Percentiles rank a stretch among this genome's conserved stretches.
Evolutionary conservation across 2,113 vertebrate genomes (phyloP).

Genomic region (Ciconia boyciana): DNA sequence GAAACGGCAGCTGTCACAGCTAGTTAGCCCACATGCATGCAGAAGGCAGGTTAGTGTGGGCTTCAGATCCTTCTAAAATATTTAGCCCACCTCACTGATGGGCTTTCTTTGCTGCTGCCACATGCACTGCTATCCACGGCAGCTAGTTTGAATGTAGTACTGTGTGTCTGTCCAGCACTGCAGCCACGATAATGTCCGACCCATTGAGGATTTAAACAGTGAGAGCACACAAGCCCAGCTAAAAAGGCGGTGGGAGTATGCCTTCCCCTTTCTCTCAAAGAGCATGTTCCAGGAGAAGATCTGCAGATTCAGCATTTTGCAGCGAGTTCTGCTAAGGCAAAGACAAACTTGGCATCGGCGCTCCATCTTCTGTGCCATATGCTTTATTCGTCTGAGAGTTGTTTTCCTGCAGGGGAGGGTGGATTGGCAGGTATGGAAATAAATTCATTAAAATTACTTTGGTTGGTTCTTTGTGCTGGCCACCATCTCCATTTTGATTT

Average conservation of each 20-base stretch:
- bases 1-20: background rate
- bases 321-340: background rate
- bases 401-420: constrained; percentile 46
- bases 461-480: background rate
- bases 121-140: rapidly evolving
- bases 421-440: constrained; percentile 33
- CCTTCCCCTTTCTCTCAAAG: background rate
- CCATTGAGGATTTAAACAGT: background rate
- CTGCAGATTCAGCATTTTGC: constrained; percentile 38
- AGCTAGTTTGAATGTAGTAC: background rate
- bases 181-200: background rate
- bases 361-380: constrained; percentile 15
- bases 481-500: background rate
- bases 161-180: background rate
- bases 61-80: background rate
- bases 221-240: background rate
- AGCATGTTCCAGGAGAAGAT: background rate
- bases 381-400: background rate
- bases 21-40: background rate
- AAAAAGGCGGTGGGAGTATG: background rate
- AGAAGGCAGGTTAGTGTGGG: background rate
- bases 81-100: background rate
- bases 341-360: background rate
- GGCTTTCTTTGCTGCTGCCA: background rate
- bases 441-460: constrained; percentile 30